These are phyloP conservation scores for Perodicticus potto DNA, from an alignment of 2,797 vertebrate species.

Conservation along the genomic window DNA sequence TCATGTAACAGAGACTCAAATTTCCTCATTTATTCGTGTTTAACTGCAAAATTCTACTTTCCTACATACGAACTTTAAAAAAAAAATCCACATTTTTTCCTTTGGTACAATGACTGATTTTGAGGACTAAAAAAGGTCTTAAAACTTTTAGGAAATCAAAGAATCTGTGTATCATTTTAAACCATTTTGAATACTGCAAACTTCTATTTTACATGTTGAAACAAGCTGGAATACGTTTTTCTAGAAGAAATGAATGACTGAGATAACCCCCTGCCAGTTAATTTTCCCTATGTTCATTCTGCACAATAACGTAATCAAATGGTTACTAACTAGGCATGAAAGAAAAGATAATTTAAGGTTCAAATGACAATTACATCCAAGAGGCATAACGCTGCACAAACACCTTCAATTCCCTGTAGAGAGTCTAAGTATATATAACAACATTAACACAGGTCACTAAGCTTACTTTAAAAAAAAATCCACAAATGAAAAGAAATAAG, in stretches of 20 bases:
- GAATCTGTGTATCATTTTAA: neutral
- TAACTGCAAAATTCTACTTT: slow-evolving; percentile 27
- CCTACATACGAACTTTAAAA: neutral
- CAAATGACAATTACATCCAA: slow-evolving; percentile 64
- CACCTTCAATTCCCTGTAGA: slow-evolving; percentile 61
- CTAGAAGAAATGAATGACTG: slow-evolving; percentile 21
- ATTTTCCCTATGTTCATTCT: slow-evolving; percentile 31
- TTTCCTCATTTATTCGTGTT: neutral
- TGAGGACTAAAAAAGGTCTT: neutral
- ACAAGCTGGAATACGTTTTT: slow-evolving; percentile 13
- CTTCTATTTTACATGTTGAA: slow-evolving; percentile 10
- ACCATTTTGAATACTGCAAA: neutral
- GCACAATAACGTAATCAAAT: slow-evolving; percentile 61
- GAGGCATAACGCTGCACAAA: slow-evolving; percentile 40
- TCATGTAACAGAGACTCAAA: neutral
- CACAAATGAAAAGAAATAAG: slow-evolving; percentile 26
- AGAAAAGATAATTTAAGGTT: slow-evolving; percentile 75
- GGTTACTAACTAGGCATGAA: slow-evolving; percentile 66
- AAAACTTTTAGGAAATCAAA: neutral
- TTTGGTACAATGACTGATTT: slow-evolving; percentile 1
- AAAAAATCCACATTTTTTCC: slow-evolving; percentile 11
- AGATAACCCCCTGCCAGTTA: neutral
- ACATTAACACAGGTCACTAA: slow-evolving; percentile 21
- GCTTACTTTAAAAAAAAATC: slow-evolving; percentile 18
- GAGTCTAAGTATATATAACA: slow-evolving; percentile 44